phyloP scores from a whole-genome alignment of 2,113 vertebrate species.

The Hippocampus zosterae region DNA sequence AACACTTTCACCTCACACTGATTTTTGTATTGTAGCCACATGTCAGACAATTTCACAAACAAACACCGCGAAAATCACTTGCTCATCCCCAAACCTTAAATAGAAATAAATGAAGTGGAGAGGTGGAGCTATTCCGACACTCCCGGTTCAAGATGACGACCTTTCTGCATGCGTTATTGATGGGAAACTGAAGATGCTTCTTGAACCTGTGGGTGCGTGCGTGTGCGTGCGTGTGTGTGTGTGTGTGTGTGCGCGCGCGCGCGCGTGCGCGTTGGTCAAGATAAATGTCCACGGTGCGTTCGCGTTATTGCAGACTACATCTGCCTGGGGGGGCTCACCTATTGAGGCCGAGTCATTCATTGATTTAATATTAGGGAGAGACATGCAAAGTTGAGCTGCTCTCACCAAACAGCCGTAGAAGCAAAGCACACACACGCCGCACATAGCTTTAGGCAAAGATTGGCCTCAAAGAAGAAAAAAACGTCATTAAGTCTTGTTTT shows the following conservation, averaged over 20 bases:
- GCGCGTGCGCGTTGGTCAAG: background rate
- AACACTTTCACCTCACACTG: too few species aligned
- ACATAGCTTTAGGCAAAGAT: constrained; percentile 1
- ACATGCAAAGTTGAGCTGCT: constrained; percentile 8
- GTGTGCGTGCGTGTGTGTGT: background rate
- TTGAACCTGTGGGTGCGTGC: too few species aligned
- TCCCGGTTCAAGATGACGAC: too few species aligned
- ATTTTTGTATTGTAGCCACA: too few species aligned
- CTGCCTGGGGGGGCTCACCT: constrained; percentile 11
- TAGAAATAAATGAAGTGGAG: too few species aligned
- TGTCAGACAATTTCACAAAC: too few species aligned
- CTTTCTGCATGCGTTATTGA: too few species aligned
- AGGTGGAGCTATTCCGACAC: too few species aligned
- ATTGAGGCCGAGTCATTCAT: constrained; percentile 26
- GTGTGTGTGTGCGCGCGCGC: too few species aligned
- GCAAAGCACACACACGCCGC: background rate
- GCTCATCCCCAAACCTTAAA: too few species aligned
- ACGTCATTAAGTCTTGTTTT: constrained; percentile 28
- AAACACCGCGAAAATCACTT: too few species aligned
- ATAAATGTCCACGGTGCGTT: constrained; percentile 1
- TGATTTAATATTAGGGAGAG: constrained; percentile 27
- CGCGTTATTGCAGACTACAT: constrained; percentile 37
- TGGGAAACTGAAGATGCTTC: too few species aligned
- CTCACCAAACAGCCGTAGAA: constrained; percentile 10
- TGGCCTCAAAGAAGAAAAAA: constrained; percentile 15